A percentile compares a stretch with the other conserved stretches of the same genome.
Conservation (phyloP, 2,888 invertebrate genomes). For the Lordiphosa andalusiaca region DNA sequence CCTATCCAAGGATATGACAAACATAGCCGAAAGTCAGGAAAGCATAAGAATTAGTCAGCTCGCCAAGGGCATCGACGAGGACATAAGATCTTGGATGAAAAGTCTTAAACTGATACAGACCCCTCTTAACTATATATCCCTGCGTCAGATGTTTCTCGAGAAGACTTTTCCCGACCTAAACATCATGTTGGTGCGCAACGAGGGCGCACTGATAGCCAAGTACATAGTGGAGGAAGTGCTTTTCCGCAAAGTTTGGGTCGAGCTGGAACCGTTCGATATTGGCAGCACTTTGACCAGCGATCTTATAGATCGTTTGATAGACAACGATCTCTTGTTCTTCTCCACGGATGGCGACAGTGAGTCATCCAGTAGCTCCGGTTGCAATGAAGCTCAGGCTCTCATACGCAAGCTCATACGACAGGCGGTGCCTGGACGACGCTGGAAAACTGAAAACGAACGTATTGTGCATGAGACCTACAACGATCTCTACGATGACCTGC, state of each 20-base stretch:
- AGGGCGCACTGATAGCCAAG: conserved; percentile 44
- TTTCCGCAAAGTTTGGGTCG: conserved; percentile 80
- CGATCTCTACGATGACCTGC: conserved; percentile 63
- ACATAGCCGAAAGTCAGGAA: conserved; percentile 82
- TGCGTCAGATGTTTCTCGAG: conserved; percentile 53
- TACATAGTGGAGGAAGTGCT: conserved; percentile 78
- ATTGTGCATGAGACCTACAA: conserved; percentile 54
- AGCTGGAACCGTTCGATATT: conserved; percentile 70
- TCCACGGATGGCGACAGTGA: conserved; percentile 57
- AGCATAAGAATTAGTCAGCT: conserved; percentile 81
- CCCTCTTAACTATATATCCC: conserved; percentile 55
- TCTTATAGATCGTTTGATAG: conserved; percentile 67
- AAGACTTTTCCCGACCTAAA: conserved; percentile 59
- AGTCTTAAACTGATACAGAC: conserved; percentile 60
- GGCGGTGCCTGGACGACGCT: conserved; percentile 70
- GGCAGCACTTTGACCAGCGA: conserved; percentile 46
- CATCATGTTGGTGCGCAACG: conserved; percentile 35
- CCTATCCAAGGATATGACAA: conserved; percentile 83
- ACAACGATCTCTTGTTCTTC: conserved; percentile 62
- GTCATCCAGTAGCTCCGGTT: conserved; percentile 14
- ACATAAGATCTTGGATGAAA: conserved; percentile 72
- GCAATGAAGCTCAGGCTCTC: conserved; percentile 60
- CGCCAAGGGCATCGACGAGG: conserved; percentile 83
- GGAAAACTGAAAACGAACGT: conserved; percentile 63
- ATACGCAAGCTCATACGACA: conserved; percentile 70